These are phyloP conservation scores for Heliconius ethilla DNA, from an alignment of 2,888 invertebrate species.

Conservation along the genomic window DNA sequence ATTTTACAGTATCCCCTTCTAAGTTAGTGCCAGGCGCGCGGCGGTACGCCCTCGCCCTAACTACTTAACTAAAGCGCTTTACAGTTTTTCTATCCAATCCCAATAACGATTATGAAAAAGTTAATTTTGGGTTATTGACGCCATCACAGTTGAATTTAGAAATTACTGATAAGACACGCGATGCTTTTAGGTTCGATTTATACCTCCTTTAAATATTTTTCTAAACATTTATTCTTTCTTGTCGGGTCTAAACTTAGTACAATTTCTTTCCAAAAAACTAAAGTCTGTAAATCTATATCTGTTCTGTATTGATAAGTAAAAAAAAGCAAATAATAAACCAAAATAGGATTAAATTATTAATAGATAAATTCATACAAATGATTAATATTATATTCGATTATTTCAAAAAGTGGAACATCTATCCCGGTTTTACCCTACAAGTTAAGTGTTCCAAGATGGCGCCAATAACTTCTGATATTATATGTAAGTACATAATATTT, in stretches of 20 bases:
- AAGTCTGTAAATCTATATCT: too few species aligned
- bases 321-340: too few species aligned
- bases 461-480: background rate
- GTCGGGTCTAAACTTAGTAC: too few species aligned
- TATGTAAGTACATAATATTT: background rate
- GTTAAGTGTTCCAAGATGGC: background rate
- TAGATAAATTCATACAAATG: too few species aligned
- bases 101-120: conserved; percentile 41
- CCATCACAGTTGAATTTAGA: background rate
- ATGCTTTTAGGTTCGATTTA: background rate
- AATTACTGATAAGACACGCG: background rate
- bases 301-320: too few species aligned
- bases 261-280: too few species aligned
- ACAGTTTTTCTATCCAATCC: conserved; percentile 47
- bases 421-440: too few species aligned
- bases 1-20: conserved; percentile 56
- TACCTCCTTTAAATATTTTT: background rate
- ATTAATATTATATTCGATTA: too few species aligned
- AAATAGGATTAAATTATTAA: too few species aligned
- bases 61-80: conserved; percentile 46
- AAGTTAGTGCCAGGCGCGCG: conserved; percentile 66
- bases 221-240: too few species aligned
- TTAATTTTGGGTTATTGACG: conserved; percentile 21
- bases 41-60: conserved; percentile 58
- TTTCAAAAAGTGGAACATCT: too few species aligned